Conservation (phyloP, 2,113 vertebrate genomes). For the Capreolus pygargus region DNA sequence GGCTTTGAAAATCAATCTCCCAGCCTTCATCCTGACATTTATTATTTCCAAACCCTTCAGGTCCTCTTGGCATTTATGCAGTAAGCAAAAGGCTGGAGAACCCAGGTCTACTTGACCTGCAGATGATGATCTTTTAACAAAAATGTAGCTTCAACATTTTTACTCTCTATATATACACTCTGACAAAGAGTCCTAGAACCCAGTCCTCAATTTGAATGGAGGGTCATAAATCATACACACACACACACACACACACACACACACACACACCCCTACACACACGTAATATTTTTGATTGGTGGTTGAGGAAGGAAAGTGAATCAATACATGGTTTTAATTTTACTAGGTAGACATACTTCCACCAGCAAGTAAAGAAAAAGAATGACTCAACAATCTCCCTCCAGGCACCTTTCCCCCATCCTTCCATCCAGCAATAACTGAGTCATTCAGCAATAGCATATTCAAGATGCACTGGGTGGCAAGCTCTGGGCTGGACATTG, state of each 20-base stretch:
- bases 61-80: not conserved
- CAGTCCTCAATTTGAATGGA: not conserved
- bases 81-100: not conserved
- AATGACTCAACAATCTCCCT: not conserved
- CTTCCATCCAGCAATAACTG: not conserved
- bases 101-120: not conserved
- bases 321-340: not conserved
- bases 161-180: not conserved
- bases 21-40: slow-evolving; percentile 37
- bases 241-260: not conserved
- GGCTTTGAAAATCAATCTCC: slow-evolving; percentile 57
- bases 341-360: not conserved
- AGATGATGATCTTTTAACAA: not conserved
- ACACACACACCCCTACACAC: not conserved
- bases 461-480: not conserved
- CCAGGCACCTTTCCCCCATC: not conserved
- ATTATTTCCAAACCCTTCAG: slow-evolving; percentile 39
- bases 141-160: not conserved
- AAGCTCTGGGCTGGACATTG: not conserved
- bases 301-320: not conserved
- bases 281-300: not conserved
- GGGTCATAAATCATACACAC: not conserved
- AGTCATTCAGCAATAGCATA: not conserved
- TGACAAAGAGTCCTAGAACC: not conserved
- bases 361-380: not conserved